A percentile compares a stretch with the other conserved stretches of the same genome.
Evolutionary conservation across 1,140 invertebrate genomes (phyloP).

Genomic region (Palaemon carinicauda): DNA sequence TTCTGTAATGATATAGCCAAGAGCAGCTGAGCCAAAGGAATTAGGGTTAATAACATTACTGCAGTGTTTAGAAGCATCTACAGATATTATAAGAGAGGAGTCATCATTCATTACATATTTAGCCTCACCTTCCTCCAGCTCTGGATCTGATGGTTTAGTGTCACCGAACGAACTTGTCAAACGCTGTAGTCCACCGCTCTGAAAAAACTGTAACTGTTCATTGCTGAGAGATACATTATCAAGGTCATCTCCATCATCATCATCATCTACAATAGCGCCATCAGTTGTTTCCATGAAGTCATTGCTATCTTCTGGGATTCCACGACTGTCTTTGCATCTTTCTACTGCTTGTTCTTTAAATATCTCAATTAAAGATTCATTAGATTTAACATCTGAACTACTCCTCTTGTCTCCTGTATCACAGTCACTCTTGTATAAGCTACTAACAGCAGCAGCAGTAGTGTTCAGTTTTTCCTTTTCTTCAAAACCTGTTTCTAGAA

Average conservation of each 20-base stretch:
- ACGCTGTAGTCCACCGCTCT: conserved; percentile 35
- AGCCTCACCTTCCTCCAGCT: conserved; percentile 29
- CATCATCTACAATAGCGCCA: background rate
- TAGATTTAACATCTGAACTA: no score
- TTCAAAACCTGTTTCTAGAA: no score
- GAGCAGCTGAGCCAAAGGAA: background rate
- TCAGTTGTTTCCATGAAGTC: background rate
- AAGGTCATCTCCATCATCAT: background rate
- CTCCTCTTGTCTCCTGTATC: no score
- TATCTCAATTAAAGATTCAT: background rate
- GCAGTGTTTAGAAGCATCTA: conserved; percentile 16
- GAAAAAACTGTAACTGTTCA: conserved; percentile 40
- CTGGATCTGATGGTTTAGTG: background rate
- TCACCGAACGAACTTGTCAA: conserved; percentile 18
- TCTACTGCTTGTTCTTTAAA: background rate
- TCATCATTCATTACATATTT: background rate
- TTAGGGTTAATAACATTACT: conserved; percentile 18
- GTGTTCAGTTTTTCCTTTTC: no score
- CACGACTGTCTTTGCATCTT: background rate
- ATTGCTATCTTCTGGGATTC: background rate
- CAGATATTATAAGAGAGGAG: background rate
- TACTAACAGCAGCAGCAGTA: no score
- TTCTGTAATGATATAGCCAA: background rate
- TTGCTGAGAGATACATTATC: background rate
- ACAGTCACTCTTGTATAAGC: no score